Evolutionary conservation across 2,797 vertebrate species (phyloP).

Genomic region (Denticeps clupeoides): DNA sequence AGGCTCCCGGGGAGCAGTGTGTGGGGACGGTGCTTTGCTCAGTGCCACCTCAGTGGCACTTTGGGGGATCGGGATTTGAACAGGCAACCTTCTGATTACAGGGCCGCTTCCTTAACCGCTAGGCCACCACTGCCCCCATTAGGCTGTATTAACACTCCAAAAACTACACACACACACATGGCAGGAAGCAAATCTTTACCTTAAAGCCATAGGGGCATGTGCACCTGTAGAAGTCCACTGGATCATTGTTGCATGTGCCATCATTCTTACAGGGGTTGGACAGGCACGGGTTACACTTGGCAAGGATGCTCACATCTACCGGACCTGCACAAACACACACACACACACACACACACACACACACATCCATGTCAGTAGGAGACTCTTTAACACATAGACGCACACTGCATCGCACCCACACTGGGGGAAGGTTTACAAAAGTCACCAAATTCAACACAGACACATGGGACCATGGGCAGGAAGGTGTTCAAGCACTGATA

Average conservation of each 20-base stretch:
- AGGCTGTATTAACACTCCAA: slow-evolving; percentile 17
- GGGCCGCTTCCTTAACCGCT: no score
- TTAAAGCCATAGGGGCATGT: slow-evolving; percentile 94
- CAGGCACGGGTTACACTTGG: slow-evolving; percentile 91
- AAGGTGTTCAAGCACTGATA: not conserved
- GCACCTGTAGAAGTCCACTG: slow-evolving; percentile 89
- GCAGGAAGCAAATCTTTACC: slow-evolving; percentile 44
- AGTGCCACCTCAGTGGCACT: no score
- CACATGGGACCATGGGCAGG: not conserved
- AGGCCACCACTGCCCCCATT: no score
- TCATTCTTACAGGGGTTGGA: slow-evolving; percentile 93
- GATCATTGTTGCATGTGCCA: slow-evolving; percentile 86
- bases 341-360: not conserved
- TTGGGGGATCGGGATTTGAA: no score
- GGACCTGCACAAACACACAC: slow-evolving; percentile 64
- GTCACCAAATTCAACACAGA: not conserved
- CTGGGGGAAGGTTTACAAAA: slow-evolving; percentile 10
- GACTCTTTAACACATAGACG: slow-evolving; percentile 8
- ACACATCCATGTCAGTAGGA: not conserved
- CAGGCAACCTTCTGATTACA: no score
- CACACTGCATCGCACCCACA: not conserved
- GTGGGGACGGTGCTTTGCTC: no score
- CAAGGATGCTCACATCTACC: slow-evolving; percentile 78
- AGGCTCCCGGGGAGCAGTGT: no score
- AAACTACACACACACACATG: slow-evolving; percentile 3